phyloP scores from a whole-genome alignment of 2,113 vertebrate genomes.

The Heteronetta atricapilla region DNA sequence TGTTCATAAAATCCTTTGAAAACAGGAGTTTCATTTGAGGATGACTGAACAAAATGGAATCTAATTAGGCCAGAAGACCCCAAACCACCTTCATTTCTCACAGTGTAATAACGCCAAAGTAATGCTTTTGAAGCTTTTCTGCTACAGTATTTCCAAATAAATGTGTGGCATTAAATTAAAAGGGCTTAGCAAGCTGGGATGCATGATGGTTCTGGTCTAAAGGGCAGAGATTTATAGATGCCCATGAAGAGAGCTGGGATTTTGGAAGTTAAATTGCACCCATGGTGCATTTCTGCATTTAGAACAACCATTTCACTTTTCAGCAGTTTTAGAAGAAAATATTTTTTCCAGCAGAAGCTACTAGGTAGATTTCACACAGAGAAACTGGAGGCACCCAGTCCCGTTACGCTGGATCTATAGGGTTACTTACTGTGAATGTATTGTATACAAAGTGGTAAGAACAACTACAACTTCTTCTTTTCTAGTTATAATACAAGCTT shows the following conservation, averaged over 20 bases:
- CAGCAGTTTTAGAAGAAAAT: background rate
- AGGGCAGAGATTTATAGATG: conserved; percentile 12
- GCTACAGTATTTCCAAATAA: conserved; percentile 32
- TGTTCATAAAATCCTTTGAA: conserved; percentile 53
- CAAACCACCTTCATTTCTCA: conserved; percentile 41
- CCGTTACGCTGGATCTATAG: background rate
- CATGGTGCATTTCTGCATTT: background rate
- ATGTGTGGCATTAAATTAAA: background rate
- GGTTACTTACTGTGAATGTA: background rate
- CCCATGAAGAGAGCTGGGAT: background rate
- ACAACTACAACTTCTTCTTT: background rate
- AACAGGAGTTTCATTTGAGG: conserved; percentile 51
- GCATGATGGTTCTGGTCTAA: background rate
- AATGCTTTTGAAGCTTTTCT: conserved; percentile 23
- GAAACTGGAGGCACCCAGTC: background rate
- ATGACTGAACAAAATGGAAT: conserved; percentile 50
- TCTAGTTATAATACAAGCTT: background rate
- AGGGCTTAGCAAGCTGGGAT: background rate
- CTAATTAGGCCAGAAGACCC: conserved; percentile 53
- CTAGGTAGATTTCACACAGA: background rate
- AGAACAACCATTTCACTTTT: background rate
- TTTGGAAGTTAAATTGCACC: background rate
- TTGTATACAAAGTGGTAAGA: background rate
- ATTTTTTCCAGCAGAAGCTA: background rate
- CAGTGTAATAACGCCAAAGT: background rate